Evolutionary conservation across 2,797 vertebrate genomes (phyloP).

Genomic region (Clangula hyemalis): DNA sequence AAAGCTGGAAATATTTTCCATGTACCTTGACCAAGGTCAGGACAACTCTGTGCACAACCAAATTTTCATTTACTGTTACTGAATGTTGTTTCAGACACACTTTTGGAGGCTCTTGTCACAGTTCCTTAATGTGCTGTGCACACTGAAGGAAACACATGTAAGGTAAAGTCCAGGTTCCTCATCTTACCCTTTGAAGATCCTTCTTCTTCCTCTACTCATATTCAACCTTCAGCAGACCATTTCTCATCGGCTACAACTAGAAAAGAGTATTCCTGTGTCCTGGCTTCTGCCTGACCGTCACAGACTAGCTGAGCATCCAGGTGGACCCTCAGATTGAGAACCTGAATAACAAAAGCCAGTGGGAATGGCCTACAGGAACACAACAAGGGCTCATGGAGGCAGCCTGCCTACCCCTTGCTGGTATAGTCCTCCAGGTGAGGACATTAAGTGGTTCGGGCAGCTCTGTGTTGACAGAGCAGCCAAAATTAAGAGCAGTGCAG

Average conservation of each 20-base stretch:
- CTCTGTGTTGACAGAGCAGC: neutral
- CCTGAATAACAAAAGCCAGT: neutral
- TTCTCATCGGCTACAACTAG: neutral
- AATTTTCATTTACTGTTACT: neutral
- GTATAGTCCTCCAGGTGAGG: neutral
- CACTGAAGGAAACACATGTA: neutral
- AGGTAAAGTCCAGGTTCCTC: neutral
- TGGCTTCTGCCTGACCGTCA: neutral
- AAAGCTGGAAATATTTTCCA: neutral
- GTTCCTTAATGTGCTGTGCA: neutral
- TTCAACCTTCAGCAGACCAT: neutral
- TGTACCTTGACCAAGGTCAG: neutral
- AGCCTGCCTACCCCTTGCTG: neutral
- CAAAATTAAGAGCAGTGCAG: neutral
- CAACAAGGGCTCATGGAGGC: accelerated
- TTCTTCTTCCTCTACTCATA: neutral
- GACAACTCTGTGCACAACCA: neutral
- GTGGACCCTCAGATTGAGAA: neutral
- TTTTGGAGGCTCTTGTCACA: neutral
- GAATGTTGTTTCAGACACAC: neutral
- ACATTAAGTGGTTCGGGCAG: neutral
- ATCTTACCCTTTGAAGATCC: neutral
- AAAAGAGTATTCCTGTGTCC: neutral
- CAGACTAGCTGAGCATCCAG: neutral
- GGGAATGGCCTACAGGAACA: neutral